These are phyloP conservation scores for Trichosurus vulpecula DNA, from an alignment of 2,797 vertebrate genomes.

Conservation along the genomic window DNA sequence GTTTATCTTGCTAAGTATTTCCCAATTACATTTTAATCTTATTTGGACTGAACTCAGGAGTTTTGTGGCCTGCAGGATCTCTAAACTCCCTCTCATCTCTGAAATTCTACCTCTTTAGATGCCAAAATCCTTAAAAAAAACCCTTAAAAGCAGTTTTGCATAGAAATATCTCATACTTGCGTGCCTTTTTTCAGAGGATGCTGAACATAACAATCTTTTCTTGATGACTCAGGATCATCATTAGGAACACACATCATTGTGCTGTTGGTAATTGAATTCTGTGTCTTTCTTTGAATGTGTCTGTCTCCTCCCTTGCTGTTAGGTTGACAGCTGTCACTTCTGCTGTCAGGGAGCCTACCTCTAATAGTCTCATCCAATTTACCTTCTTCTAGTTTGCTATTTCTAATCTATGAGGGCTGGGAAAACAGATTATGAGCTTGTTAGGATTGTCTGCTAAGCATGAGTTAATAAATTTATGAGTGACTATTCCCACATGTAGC, in stretches of 20 bases:
- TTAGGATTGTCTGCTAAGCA: not conserved
- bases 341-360: not conserved
- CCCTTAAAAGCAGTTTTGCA: not conserved
- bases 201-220: not conserved
- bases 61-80: not conserved
- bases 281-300: not conserved
- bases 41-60: not conserved
- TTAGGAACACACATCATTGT: not conserved
- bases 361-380: not conserved
- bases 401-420: not conserved
- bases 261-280: not conserved
- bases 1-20: not conserved
- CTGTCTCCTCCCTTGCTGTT: not conserved
- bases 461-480: not conserved
- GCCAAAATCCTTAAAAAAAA: not conserved
- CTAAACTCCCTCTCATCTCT: not conserved
- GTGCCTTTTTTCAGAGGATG: not conserved
- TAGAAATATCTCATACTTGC: not conserved
- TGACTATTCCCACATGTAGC: not conserved
- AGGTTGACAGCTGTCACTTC: not conserved
- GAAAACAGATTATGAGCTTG: not conserved
- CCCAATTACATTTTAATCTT: not conserved
- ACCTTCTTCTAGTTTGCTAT: not conserved
- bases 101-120: not conserved
- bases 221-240: not conserved